Percentiles rank a stretch among this genome's conserved stretches.
These are phyloP conservation scores for Chloroceryle amazona DNA, from an alignment of 2,797 vertebrate genomes.

Conservation along the genomic window DNA sequence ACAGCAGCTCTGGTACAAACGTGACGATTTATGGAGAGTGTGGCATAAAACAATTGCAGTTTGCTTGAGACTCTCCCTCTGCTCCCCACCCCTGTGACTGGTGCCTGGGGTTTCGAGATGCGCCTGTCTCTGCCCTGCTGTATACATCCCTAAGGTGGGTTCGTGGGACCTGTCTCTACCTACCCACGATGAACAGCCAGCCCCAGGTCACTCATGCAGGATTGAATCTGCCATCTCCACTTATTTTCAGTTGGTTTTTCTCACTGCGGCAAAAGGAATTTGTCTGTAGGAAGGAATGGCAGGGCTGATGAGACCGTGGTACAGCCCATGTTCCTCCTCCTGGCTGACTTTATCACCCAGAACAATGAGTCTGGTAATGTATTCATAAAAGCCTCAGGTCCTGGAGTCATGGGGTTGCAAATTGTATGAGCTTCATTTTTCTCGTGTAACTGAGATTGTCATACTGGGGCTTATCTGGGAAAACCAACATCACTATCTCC, in stretches of 20 bases:
- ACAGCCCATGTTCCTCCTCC: neutral
- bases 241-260: neutral
- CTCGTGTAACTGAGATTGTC: neutral
- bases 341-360: neutral
- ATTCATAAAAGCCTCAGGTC: neutral
- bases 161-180: neutral
- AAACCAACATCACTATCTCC: neutral
- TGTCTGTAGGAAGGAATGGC: neutral
- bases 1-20: neutral
- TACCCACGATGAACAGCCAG: neutral
- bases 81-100: neutral
- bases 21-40: neutral
- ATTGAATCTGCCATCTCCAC: neutral
- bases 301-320: neutral
- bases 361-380: neutral
- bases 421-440: neutral
- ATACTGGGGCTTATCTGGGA: neutral
- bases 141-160: neutral
- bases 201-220: neutral
- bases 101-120: neutral
- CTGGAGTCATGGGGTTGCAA: neutral
- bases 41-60: neutral
- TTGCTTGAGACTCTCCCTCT: neutral
- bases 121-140: neutral
- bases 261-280: neutral